Percentiles rank a stretch among this genome's conserved stretches.
Evolutionary conservation across 2,797 vertebrate genomes (phyloP).

Genomic region (Erpetoichthys calabaricus): DNA sequence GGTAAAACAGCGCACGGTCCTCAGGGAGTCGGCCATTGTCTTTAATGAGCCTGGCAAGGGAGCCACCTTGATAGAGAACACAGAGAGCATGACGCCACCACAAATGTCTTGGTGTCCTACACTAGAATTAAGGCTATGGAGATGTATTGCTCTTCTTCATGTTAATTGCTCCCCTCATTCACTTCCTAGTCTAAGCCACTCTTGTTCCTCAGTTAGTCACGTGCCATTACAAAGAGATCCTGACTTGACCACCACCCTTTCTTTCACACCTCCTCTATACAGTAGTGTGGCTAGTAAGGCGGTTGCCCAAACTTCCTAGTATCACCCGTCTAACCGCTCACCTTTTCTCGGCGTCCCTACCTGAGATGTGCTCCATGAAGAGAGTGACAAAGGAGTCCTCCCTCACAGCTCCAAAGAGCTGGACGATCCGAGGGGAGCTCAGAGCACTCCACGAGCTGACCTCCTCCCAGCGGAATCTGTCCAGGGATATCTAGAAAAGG

Average conservation of each 20-base stretch:
- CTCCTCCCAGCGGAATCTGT: constrained; percentile 76
- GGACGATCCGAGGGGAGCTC: constrained; percentile 66
- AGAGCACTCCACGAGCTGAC: constrained; percentile 73
- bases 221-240: too few species aligned
- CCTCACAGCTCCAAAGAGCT: constrained; percentile 81
- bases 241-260: too few species aligned
- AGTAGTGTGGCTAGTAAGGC: too few species aligned
- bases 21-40: constrained; percentile 72
- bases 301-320: too few species aligned
- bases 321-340: too few species aligned
- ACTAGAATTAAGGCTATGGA: too few species aligned
- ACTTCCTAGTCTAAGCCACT: too few species aligned
- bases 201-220: too few species aligned
- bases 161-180: too few species aligned
- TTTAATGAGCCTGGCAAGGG: constrained; percentile 74
- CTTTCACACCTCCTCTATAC: too few species aligned
- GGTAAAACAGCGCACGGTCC: constrained; percentile 78
- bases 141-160: too few species aligned
- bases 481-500: constrained; percentile 56
- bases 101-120: too few species aligned
- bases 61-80: constrained; percentile 54
- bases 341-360: constrained; percentile 33
- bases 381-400: constrained; percentile 75
- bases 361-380: constrained; percentile 82
- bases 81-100: constrained; percentile 9